phyloP scores from a whole-genome alignment of 2,797 vertebrate species.

The Enoplosus armatus region DNA sequence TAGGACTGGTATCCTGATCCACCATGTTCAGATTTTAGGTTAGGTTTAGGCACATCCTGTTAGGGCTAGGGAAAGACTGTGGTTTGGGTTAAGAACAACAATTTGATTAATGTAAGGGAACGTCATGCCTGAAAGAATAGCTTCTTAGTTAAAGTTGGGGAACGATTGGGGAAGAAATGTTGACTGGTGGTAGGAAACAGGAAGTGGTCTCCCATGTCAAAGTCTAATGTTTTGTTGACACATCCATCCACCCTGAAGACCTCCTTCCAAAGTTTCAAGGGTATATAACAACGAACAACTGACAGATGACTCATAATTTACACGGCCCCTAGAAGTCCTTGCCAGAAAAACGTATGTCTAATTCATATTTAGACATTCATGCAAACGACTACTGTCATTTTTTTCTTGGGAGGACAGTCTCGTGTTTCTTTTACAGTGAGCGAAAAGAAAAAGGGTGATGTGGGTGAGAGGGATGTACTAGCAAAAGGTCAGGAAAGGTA shows the following conservation, averaged over 20 bases:
- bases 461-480: background rate
- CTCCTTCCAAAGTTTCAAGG: background rate
- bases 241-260: background rate
- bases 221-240: slow-evolving; percentile 26
- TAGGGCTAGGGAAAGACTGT: background rate
- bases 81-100: background rate
- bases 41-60: background rate
- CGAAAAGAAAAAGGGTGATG: background rate
- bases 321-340: background rate
- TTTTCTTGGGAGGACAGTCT: background rate
- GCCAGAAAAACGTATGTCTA: background rate
- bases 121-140: slow-evolving; percentile 8
- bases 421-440: slow-evolving; percentile 1
- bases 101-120: background rate
- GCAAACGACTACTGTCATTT: background rate
- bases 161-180: background rate
- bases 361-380: background rate
- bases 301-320: background rate
- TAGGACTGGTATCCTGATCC: background rate
- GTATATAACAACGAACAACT: background rate
- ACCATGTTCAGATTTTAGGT: background rate
- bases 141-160: background rate
- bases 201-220: slow-evolving; percentile 24
- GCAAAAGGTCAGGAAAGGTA: slow-evolving; percentile 18
- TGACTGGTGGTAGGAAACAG: slow-evolving; percentile 5